Evolutionary conservation across 2,113 vertebrate genomes (phyloP).

Genomic region (Podarcis raffonei): DNA sequence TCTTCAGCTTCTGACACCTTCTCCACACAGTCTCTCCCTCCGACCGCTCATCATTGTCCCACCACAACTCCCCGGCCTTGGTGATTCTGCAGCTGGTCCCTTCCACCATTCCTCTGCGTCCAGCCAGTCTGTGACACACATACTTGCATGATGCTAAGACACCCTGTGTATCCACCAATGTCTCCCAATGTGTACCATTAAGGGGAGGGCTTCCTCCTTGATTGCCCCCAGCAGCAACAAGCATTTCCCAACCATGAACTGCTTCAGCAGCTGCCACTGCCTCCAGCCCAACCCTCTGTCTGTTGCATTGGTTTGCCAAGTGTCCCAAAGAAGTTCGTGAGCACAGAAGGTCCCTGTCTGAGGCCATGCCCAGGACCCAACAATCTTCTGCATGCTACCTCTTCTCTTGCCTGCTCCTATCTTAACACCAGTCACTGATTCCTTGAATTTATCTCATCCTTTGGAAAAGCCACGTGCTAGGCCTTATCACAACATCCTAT

Average conservation of each 20-base stretch:
- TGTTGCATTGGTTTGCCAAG: background rate
- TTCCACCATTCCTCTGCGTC: no score
- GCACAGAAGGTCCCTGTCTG: background rate
- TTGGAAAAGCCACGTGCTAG: background rate
- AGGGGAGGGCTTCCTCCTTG: background rate
- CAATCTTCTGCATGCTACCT: background rate
- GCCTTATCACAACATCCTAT: background rate
- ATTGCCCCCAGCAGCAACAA: background rate
- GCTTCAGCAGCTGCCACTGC: background rate
- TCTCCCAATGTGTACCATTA: background rate
- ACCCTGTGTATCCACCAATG: background rate
- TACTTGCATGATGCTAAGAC: background rate
- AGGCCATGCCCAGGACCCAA: background rate
- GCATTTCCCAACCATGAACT: background rate
- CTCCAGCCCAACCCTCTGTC: background rate
- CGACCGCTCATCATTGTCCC: no score
- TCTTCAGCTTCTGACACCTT: no score
- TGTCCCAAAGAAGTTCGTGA: background rate
- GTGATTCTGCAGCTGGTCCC: background rate
- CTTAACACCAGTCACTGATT: background rate
- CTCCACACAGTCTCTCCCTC: no score
- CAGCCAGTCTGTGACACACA: no score
- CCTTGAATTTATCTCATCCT: background rate
- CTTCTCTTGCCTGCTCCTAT: background rate
- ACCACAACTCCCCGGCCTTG: no score